Evolutionary conservation across 2,113 vertebrate genomes (phyloP).

Genomic region (Budorcas taxicolor): DNA sequence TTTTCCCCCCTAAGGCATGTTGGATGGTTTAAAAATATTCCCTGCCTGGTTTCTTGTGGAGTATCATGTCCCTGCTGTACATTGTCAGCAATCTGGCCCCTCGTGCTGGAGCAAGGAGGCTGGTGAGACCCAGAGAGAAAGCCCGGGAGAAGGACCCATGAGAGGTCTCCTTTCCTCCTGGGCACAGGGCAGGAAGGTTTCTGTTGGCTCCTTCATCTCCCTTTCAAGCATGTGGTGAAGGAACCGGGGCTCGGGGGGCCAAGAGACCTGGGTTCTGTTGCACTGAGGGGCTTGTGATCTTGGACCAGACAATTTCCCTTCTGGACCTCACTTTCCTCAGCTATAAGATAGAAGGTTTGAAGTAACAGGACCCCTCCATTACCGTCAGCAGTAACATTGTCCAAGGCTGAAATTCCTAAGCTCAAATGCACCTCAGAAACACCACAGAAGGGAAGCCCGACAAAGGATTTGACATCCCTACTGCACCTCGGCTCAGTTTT

Average conservation of each 20-base stretch:
- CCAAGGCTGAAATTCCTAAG: neutral
- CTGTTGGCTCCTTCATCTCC: neutral
- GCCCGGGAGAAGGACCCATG: neutral
- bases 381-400: neutral
- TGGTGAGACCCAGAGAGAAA: neutral
- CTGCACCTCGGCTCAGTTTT: neutral
- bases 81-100: conserved; percentile 2
- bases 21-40: conserved; percentile 65
- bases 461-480: neutral
- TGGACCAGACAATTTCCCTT: neutral
- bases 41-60: conserved; percentile 46
- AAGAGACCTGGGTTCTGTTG: neutral
- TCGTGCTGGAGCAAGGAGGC: neutral
- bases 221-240: neutral
- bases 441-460: neutral
- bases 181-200: neutral
- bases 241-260: neutral
- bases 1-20: neutral
- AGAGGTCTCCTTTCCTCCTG: neutral
- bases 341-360: neutral
- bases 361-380: neutral
- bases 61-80: neutral
- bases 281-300: neutral
- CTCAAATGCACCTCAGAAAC: neutral
- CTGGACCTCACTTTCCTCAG: neutral